These are phyloP conservation scores for Tupaia tana DNA, from an alignment of 2,113 vertebrate genomes.

Conservation along the genomic window DNA sequence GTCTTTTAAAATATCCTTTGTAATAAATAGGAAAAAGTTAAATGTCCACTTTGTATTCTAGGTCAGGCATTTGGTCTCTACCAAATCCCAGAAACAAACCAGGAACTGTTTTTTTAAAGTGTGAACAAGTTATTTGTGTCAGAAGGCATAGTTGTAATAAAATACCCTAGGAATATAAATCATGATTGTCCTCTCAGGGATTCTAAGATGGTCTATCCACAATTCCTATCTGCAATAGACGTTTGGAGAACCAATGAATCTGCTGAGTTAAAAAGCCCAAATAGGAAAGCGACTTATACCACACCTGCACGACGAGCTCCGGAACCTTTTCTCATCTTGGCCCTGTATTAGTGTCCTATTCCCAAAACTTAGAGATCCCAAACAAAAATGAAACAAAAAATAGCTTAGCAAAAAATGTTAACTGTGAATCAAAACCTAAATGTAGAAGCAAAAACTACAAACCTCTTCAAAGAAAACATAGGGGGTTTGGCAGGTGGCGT, in stretches of 20 bases:
- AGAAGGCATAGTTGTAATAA: background rate
- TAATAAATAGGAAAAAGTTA: background rate
- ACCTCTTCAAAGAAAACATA: constrained; percentile 6
- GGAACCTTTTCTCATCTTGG: background rate
- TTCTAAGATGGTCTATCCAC: background rate
- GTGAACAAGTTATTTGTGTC: background rate
- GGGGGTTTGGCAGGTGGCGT: background rate
- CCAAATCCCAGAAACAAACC: background rate
- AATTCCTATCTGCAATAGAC: background rate
- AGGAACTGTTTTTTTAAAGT: background rate
- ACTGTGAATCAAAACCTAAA: constrained; percentile 11
- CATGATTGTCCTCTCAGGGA: background rate
- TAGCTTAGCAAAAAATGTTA: background rate
- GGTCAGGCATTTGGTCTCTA: background rate
- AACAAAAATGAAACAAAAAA: background rate
- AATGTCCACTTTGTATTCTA: background rate
- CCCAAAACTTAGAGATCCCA: background rate
- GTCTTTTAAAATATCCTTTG: background rate
- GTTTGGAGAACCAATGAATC: background rate
- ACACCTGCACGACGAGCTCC: background rate
- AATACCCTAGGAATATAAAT: background rate
- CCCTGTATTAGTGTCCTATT: background rate
- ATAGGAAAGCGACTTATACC: background rate
- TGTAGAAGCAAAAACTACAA: constrained; percentile 22
- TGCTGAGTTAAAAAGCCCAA: background rate